These are phyloP conservation scores for Argentina silus DNA, from an alignment of 2,797 vertebrate species.

Conservation along the genomic window DNA sequence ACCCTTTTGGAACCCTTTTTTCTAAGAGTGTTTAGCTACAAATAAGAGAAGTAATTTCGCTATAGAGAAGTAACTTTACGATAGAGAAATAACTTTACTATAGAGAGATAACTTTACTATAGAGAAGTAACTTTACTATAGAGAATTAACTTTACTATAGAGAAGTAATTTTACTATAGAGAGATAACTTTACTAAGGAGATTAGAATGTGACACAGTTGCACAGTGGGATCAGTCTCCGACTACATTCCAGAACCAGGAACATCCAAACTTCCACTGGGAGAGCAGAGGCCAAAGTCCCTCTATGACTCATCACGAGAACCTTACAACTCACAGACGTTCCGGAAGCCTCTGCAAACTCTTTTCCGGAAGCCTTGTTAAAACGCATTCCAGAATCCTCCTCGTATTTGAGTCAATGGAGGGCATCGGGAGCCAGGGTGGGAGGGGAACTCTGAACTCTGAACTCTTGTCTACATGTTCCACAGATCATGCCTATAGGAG, in stretches of 20 bases:
- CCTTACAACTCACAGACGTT: conserved; percentile 41
- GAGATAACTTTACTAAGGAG: conserved; percentile 55
- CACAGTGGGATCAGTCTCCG: conserved; percentile 62
- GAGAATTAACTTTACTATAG: too few relatives aligned
- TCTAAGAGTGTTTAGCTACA: too few relatives aligned
- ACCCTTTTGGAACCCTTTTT: too few relatives aligned
- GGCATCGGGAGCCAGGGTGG: conserved; percentile 44
- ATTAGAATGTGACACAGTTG: conserved; percentile 63
- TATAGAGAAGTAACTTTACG: too few relatives aligned
- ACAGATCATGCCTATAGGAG: conserved; percentile 57
- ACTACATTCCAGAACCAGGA: conserved; percentile 28
- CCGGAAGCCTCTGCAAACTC: conserved; percentile 8
- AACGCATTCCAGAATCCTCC: conserved; percentile 25
- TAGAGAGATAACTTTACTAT: conserved; percentile 51
- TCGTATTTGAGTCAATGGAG: background rate
- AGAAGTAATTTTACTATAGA: conserved; percentile 38
- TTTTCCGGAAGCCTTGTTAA: conserved; percentile 25
- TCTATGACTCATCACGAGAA: conserved; percentile 43
- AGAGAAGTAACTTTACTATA: conserved; percentile 45
- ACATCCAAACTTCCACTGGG: too few relatives aligned
- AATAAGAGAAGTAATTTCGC: conserved; percentile 44
- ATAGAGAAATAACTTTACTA: conserved; percentile 29
- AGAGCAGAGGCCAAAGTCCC: conserved; percentile 13
- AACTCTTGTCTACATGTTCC: conserved; percentile 48
- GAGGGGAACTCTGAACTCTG: conserved; percentile 45